phyloP scores from a whole-genome alignment of 2,888 invertebrate genomes.

The Laothoe populi region DNA sequence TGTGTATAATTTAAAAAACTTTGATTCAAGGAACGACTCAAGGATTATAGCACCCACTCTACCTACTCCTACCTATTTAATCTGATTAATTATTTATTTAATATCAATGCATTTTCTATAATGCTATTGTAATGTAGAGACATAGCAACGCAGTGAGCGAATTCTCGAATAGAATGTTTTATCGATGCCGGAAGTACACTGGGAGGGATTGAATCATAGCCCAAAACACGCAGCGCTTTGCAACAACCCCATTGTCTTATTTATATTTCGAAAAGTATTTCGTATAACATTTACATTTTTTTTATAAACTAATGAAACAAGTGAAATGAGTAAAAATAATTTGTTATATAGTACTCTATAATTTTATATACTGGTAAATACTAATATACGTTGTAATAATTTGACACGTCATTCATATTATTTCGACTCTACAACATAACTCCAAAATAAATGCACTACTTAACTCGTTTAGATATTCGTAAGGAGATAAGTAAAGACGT shows the following conservation, averaged over 20 bases:
- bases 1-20: no score
- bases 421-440: not conserved
- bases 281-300: not conserved
- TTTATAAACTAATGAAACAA: not conserved
- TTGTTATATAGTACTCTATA: no score
- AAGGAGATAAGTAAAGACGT: conserved; percentile 10
- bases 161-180: conserved; percentile 3
- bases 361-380: no score
- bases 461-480: conserved; percentile 17
- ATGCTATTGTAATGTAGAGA: not conserved
- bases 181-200: conserved; percentile 23
- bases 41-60: no score
- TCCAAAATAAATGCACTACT: not conserved
- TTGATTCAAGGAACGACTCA: no score
- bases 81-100: not conserved
- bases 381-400: not conserved
- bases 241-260: not conserved
- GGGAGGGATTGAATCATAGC: conserved; percentile 17
- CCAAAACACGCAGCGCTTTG: not conserved
- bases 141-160: not conserved
- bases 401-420: no score
- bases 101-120: no score
- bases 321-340: no score
- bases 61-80: no score
- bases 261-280: no score